Evolutionary conservation across 92 coral and sea anemone species (phyloP).

Genomic region (Palythoa caribaeorum): DNA sequence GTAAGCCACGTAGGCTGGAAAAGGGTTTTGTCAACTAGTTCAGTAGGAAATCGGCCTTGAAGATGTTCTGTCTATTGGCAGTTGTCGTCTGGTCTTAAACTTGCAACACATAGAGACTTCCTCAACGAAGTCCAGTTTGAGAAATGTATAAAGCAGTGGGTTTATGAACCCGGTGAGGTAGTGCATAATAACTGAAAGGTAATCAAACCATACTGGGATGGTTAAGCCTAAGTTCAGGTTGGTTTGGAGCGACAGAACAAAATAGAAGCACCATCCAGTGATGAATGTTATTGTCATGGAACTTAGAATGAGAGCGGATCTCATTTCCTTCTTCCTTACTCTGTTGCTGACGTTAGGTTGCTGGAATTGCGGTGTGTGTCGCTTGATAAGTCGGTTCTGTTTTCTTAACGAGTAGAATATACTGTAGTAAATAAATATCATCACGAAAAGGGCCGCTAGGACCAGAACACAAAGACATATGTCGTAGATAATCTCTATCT

Average conservation of each 20-base stretch:
- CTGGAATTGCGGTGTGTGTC: slow-evolving; percentile 23
- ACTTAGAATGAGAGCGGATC: slow-evolving; percentile 47
- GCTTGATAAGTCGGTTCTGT: slow-evolving; percentile 49
- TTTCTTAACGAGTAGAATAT: slow-evolving; percentile 64
- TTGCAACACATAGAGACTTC: not conserved
- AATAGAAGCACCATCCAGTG: slow-evolving; percentile 54
- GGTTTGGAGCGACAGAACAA: slow-evolving; percentile 20
- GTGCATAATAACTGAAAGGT: slow-evolving; percentile 21
- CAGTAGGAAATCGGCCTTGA: not conserved
- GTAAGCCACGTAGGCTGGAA: too few relatives aligned
- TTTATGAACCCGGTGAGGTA: slow-evolving; percentile 43
- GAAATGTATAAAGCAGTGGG: slow-evolving; percentile 63
- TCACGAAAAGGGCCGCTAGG: slow-evolving; percentile 53
- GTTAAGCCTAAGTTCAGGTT: slow-evolving; percentile 12
- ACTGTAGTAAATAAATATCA: slow-evolving; percentile 53
- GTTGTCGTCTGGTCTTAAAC: not conserved
- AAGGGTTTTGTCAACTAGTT: not conserved
- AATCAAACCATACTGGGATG: slow-evolving; percentile 42
- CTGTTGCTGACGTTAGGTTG: not conserved
- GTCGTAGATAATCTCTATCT: slow-evolving; percentile 55
- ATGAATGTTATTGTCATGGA: slow-evolving; percentile 47
- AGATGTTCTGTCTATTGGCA: not conserved
- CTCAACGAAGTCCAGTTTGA: slow-evolving; percentile 54
- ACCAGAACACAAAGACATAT: slow-evolving; percentile 59
- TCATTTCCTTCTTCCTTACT: slow-evolving; percentile 35